phyloP scores from a whole-genome alignment of 2,797 vertebrate genomes.

The Tragopan temminckii region DNA sequence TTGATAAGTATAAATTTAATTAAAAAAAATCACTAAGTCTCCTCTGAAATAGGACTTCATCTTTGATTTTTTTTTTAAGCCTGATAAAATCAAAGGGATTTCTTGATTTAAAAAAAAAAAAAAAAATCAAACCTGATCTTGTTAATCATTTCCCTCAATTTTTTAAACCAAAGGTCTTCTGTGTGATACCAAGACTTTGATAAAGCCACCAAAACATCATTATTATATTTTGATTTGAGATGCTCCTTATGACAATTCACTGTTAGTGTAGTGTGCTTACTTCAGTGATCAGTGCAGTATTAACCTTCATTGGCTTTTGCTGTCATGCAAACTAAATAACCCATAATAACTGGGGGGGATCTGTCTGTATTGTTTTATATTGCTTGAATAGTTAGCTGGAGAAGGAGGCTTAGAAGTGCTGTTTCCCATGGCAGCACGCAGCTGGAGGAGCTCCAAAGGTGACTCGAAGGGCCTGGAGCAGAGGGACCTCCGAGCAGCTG shows the following conservation, averaged over 20 bases:
- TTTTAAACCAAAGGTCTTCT: not conserved
- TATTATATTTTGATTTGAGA: not conserved
- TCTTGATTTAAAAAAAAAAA: not conserved
- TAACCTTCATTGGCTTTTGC: not conserved
- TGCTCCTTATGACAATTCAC: not conserved
- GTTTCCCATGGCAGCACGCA: not conserved
- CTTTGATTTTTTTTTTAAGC: conserved; percentile 1
- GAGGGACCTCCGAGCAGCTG: not conserved
- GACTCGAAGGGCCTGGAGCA: fast-evolving
- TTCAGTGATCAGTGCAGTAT: not conserved
- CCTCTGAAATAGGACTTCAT: not conserved
- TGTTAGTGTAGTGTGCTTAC: not conserved
- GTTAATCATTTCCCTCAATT: not conserved
- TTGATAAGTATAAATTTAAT: not conserved
- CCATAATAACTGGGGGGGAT: not conserved
- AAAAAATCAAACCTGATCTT: not conserved
- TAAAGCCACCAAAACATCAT: not conserved
- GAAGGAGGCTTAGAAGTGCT: not conserved
- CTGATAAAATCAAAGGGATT: conserved; percentile 4
- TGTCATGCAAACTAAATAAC: not conserved
- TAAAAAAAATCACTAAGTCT: not conserved
- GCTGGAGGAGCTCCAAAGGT: not conserved
- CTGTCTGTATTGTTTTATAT: not conserved
- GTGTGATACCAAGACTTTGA: not conserved
- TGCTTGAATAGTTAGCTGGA: not conserved